Evolutionary conservation across 2,888 invertebrate species (phyloP).

Genomic region (Proisotoma minuta): DNA sequence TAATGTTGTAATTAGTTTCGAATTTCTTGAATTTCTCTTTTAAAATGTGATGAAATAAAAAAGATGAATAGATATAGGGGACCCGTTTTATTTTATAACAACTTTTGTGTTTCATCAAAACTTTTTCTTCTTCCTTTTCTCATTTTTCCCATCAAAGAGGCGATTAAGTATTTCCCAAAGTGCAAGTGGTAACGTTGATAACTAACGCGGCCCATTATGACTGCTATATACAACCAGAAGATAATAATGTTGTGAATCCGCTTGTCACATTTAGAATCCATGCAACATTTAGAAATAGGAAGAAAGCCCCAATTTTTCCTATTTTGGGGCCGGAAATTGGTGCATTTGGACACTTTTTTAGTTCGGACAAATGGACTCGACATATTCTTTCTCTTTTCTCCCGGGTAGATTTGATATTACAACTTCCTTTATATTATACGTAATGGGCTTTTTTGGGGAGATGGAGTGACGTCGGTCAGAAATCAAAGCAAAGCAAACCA

Average conservation of each 20-base stretch:
- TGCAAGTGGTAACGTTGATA: not conserved
- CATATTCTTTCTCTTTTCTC: not conserved
- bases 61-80: too few species aligned
- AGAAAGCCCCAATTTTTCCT: too few species aligned
- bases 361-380: not conserved
- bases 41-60: not conserved
- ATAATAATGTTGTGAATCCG: not conserved
- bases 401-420: not conserved
- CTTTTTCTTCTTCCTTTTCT: too few species aligned
- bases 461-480: too few species aligned
- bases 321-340: too few species aligned
- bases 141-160: not conserved
- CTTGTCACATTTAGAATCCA: too few species aligned
- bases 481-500: too few species aligned
- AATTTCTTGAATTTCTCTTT: not conserved
- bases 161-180: not conserved
- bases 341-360: not conserved
- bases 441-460: too few species aligned
- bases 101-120: too few species aligned
- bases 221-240: not conserved
- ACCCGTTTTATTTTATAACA: too few species aligned
- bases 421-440: not conserved
- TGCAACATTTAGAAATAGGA: not conserved
- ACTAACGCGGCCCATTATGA: not conserved
- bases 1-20: not conserved